Evolutionary conservation across 2,888 invertebrate species (phyloP).

Genomic region (Troides helena): DNA sequence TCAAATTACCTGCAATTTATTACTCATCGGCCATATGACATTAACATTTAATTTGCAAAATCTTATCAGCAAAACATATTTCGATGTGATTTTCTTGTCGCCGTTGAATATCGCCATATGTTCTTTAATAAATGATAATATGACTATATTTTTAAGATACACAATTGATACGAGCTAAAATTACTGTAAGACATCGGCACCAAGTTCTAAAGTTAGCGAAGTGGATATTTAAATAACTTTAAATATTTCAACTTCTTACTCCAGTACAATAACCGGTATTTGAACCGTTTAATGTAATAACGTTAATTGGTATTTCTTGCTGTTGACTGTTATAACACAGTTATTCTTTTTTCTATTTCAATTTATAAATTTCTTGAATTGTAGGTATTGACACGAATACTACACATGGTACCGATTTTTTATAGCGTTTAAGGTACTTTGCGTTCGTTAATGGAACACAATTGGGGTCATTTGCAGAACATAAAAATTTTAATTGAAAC

Average conservation of each 20-base stretch:
- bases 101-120: constrained; percentile 5
- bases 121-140: not conserved
- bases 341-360: not conserved
- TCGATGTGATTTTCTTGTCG: constrained; percentile 14
- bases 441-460: constrained; percentile 64
- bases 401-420: constrained; percentile 32
- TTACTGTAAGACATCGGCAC: not conserved
- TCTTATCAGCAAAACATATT: constrained; percentile 64
- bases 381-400: not conserved
- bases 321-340: not conserved
- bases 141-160: not conserved
- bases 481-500: constrained; percentile 73
- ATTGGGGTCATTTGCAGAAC: constrained; percentile 72
- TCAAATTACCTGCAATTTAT: constrained; percentile 70
- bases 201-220: too few relatives aligned
- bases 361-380: not conserved
- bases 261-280: not conserved
- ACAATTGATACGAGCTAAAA: not conserved
- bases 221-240: too few relatives aligned
- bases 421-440: constrained; percentile 48
- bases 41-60: constrained; percentile 65
- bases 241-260: too few relatives aligned
- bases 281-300: not conserved
- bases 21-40: constrained; percentile 58
- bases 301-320: not conserved